Percentiles rank a stretch among this genome's conserved stretches.
Conservation (phyloP, 1,140 invertebrate species). For the Colletes gigas region DNA sequence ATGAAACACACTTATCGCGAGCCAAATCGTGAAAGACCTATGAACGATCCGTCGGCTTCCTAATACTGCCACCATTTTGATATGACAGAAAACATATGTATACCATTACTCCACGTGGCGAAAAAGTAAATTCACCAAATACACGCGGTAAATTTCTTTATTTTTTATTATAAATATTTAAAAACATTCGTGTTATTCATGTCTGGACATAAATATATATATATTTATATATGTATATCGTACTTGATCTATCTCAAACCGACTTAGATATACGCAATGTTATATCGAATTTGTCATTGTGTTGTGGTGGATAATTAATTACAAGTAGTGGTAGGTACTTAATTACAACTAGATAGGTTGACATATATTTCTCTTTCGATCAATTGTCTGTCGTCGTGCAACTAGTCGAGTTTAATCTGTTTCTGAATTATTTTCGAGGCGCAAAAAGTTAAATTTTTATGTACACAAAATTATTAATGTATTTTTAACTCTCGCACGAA, state of each 20-base stretch:
- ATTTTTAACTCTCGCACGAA: constrained; percentile 29
- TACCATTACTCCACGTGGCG: neutral
- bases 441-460: constrained; percentile 30
- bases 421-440: constrained; percentile 4
- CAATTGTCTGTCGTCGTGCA: constrained; percentile 16
- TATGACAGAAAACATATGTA: neutral
- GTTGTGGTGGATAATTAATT: constrained; percentile 49
- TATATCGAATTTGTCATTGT: constrained; percentile 52
- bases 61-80: constrained; percentile 40
- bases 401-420: constrained; percentile 14
- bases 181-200: constrained; percentile 70
- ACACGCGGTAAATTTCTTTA: constrained; percentile 63
- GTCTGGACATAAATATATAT: constrained; percentile 63
- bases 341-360: constrained; percentile 57
- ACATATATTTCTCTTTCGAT: constrained; percentile 22
- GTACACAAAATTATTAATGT: constrained; percentile 43
- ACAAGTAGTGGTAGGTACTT: constrained; percentile 34
- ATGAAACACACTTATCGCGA: constrained; percentile 13
- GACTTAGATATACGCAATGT: constrained; percentile 46
- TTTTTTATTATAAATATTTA: constrained; percentile 78
- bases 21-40: neutral
- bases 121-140: constrained; percentile 28
- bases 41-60: neutral
- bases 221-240: constrained; percentile 64
- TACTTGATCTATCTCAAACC: constrained; percentile 59